Evolutionary conservation across 2,113 vertebrate species (phyloP).

Genomic region (Vidua macroura): DNA sequence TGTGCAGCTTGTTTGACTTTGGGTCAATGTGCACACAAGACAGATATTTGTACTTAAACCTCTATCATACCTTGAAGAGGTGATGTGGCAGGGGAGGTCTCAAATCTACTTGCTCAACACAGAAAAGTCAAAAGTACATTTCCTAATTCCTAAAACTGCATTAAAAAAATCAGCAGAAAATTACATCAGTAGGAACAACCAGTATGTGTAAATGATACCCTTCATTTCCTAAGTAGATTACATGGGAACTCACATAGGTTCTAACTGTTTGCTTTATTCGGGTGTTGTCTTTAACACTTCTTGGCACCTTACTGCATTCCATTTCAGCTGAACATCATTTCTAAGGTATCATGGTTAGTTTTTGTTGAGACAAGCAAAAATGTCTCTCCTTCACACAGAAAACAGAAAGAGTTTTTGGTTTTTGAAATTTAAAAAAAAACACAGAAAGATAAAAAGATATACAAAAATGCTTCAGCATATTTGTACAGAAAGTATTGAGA

Average conservation of each 20-base stretch:
- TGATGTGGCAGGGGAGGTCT: background rate
- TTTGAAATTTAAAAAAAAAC: background rate
- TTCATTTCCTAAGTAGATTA: background rate
- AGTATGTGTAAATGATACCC: background rate
- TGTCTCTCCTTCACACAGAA: background rate
- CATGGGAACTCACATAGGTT: rapidly evolving
- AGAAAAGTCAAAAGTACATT: background rate
- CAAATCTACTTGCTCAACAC: background rate
- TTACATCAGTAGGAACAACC: background rate
- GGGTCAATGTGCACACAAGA: background rate
- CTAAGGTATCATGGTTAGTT: background rate
- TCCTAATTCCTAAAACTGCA: background rate
- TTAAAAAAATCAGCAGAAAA: background rate
- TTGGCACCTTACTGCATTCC: background rate
- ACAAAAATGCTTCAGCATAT: background rate
- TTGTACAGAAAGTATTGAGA: background rate
- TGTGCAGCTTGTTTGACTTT: background rate
- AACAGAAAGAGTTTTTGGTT: background rate
- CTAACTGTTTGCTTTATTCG: background rate
- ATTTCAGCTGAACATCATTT: background rate
- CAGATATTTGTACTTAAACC: background rate
- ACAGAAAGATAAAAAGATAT: background rate
- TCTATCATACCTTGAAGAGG: background rate
- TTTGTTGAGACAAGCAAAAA: background rate
- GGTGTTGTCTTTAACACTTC: background rate